These are phyloP conservation scores for Botia almorhae DNA, from an alignment of 2,797 vertebrate species.

Conservation along the genomic window DNA sequence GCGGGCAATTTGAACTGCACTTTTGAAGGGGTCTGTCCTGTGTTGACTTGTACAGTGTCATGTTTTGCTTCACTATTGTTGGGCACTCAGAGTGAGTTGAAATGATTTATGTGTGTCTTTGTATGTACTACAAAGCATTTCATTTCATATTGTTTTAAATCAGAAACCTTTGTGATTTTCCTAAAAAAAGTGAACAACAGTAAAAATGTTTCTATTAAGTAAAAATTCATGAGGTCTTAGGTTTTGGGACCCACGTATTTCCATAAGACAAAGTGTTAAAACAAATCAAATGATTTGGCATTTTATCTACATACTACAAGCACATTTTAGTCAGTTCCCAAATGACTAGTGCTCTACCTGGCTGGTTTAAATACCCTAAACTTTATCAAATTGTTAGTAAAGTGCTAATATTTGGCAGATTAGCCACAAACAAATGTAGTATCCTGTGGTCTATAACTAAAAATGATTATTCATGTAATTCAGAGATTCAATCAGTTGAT, in stretches of 20 bases:
- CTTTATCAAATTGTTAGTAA: constrained; percentile 4
- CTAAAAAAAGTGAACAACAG: not conserved
- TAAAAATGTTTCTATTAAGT: no score
- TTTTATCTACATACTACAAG: not conserved
- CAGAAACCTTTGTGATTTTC: not conserved
- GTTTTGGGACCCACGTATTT: no score
- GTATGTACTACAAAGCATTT: no score
- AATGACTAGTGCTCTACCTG: not conserved
- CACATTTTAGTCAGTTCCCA: not conserved
- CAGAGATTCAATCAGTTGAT: not conserved
- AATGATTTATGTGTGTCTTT: constrained; percentile 55
- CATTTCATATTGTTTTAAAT: no score
- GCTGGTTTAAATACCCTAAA: constrained; percentile 2
- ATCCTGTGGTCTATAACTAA: not conserved
- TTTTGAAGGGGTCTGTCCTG: constrained; percentile 14
- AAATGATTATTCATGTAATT: constrained; percentile 28
- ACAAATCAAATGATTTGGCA: no score
- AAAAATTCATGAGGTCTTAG: no score
- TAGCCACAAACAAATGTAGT: constrained; percentile 18
- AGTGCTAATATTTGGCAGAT: constrained; percentile 24
- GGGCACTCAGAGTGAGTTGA: constrained; percentile 51
- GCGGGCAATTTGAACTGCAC: constrained; percentile 43
- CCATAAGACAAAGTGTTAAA: no score
- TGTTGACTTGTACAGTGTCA: constrained; percentile 13
- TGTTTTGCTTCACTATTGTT: constrained; percentile 55